Conservation (phyloP, 2,113 vertebrate genomes). For the Semnornis frantzii region DNA sequence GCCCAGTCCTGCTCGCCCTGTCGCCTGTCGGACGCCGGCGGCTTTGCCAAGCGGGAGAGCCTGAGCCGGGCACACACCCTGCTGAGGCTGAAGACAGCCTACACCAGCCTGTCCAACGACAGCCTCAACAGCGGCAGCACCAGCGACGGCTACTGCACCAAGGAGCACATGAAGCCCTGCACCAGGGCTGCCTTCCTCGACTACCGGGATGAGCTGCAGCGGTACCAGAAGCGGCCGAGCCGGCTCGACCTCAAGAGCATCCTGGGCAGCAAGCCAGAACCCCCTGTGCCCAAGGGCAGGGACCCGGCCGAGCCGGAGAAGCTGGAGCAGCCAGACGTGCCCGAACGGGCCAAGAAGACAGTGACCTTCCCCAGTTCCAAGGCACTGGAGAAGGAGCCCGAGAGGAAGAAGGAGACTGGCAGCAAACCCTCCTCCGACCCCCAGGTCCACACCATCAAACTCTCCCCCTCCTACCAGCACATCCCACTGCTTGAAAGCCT, state of each 20-base stretch:
- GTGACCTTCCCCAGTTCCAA: slow-evolving; percentile 53
- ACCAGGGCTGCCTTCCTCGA: slow-evolving; percentile 73
- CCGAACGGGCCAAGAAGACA: slow-evolving; percentile 56
- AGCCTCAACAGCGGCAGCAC: slow-evolving; percentile 94
- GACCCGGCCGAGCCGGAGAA: not conserved
- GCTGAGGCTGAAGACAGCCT: slow-evolving; percentile 85
- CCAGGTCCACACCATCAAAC: slow-evolving; percentile 89
- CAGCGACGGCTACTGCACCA: slow-evolving; percentile 89
- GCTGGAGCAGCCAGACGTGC: slow-evolving; percentile 11
- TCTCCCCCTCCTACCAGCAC: slow-evolving; percentile 93
- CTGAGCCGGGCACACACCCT: slow-evolving; percentile 83
- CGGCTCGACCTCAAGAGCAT: slow-evolving; percentile 87
- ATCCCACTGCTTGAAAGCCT: slow-evolving; percentile 84
- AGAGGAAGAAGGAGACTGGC: slow-evolving; percentile 39
- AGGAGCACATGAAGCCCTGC: slow-evolving; percentile 83
- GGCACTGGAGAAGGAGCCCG: slow-evolving; percentile 65
- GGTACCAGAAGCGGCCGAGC: slow-evolving; percentile 84
- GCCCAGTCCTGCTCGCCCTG: slow-evolving; percentile 92
- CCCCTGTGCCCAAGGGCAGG: not conserved
- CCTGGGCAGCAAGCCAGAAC: slow-evolving; percentile 67
- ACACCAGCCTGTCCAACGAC: slow-evolving; percentile 90
- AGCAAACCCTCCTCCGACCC: slow-evolving; percentile 75
- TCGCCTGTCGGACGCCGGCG: slow-evolving; percentile 80
- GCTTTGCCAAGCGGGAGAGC: slow-evolving; percentile 78
- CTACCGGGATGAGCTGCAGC: slow-evolving; percentile 51